These are phyloP conservation scores for Antechinus stuartii DNA, from an alignment of 2,113 vertebrate species.

Conservation along the genomic window DNA sequence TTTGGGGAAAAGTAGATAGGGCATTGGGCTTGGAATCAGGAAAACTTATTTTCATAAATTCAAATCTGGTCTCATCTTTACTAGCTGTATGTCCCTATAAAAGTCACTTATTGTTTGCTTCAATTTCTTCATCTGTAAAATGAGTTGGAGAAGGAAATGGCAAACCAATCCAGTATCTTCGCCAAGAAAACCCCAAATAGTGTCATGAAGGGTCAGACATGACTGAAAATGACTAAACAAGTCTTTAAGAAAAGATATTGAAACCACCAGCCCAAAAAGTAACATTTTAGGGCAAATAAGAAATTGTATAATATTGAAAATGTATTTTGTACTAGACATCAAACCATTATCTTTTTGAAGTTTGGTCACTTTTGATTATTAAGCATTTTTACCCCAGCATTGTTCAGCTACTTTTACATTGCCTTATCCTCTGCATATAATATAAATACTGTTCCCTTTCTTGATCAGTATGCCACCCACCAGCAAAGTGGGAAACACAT, in stretches of 20 bases:
- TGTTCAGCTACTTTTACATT: neutral
- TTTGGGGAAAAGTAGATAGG: neutral
- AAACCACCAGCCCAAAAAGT: neutral
- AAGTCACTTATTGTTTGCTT: neutral
- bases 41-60: neutral
- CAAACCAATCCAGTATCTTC: neutral
- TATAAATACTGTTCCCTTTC: constrained; percentile 40
- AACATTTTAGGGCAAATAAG: neutral
- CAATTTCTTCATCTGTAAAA: neutral
- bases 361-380: constrained; percentile 20
- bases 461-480: constrained; percentile 65
- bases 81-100: neutral
- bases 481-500: constrained; percentile 66
- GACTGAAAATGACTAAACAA: neutral
- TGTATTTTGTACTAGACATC: constrained; percentile 2
- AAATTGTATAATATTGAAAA: constrained; percentile 7
- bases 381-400: constrained; percentile 8
- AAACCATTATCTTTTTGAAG: constrained; percentile 28
- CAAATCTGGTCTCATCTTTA: neutral
- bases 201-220: neutral
- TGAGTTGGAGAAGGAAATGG: neutral
- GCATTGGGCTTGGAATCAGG: neutral
- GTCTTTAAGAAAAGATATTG: neutral
- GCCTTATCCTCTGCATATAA: neutral
- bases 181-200: neutral